These are phyloP conservation scores for Hiodon alosoides DNA, from an alignment of 2,113 vertebrate species.

Conservation along the genomic window DNA sequence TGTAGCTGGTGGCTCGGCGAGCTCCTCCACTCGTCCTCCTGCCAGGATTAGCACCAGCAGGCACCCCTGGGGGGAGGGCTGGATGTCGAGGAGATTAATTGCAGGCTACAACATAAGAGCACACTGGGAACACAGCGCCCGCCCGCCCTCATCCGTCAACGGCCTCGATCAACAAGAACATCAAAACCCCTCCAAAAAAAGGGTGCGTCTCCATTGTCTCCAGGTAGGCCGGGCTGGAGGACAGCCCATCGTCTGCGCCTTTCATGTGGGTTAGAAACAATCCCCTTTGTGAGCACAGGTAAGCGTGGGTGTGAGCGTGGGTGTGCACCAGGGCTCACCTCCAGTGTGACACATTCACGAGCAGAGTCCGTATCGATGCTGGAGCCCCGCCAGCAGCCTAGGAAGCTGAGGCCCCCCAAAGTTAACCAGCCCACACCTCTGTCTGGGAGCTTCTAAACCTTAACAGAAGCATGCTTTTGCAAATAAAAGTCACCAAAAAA, in stretches of 20 bases:
- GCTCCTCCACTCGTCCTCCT: constrained; percentile 19
- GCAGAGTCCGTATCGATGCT: constrained; percentile 51
- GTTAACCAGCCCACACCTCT: neutral
- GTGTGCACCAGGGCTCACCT: constrained; percentile 27
- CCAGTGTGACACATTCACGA: constrained; percentile 47
- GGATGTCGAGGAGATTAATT: constrained; percentile 69
- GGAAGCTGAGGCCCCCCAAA: constrained; percentile 28
- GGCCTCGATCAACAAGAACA: constrained; percentile 63
- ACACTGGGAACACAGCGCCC: constrained; percentile 51
- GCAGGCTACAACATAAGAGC: constrained; percentile 60
- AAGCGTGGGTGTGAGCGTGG: neutral
- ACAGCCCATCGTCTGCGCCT: constrained; percentile 59
- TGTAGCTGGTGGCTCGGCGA: neutral
- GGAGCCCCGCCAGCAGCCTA: constrained; percentile 54
- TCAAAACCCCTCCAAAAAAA: constrained; percentile 46
- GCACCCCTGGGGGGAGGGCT: constrained; percentile 42
- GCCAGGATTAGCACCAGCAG: neutral
- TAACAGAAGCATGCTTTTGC: too few relatives aligned
- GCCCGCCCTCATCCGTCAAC: constrained; percentile 63
- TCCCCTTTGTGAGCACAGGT: constrained; percentile 33
- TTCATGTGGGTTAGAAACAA: constrained; percentile 74
- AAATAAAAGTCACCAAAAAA: too few relatives aligned
- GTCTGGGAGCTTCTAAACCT: neutral
- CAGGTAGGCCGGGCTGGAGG: constrained; percentile 62
- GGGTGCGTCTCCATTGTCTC: constrained; percentile 69